Evolutionary conservation across 2,888 invertebrate genomes (phyloP).

Genomic region (Drosophila borealis): DNA sequence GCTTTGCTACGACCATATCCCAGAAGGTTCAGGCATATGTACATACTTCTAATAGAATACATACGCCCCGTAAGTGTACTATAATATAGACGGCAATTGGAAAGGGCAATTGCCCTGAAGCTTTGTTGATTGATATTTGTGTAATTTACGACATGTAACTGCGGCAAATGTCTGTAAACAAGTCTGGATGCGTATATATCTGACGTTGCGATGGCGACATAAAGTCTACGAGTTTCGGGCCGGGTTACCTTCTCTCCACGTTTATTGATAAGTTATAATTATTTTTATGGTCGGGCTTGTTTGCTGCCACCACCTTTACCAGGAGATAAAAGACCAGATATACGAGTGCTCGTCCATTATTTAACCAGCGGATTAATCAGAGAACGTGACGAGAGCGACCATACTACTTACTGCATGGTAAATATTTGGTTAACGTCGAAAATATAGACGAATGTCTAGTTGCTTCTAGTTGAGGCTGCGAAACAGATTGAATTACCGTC

Average conservation of each 20-base stretch:
- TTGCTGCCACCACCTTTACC: conserved; percentile 62
- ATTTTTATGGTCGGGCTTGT: conserved; percentile 67
- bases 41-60: neutral
- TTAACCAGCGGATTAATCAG: conserved; percentile 31
- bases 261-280: conserved; percentile 77
- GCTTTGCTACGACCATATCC: neutral
- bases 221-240: conserved; percentile 57
- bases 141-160: conserved; percentile 68
- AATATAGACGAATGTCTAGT: neutral
- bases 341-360: conserved; percentile 21
- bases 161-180: conserved; percentile 47
- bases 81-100: neutral
- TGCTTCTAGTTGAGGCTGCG: neutral
- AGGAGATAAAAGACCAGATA: conserved; percentile 50
- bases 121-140: conserved; percentile 59
- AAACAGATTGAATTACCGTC: neutral
- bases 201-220: conserved; percentile 59
- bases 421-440: conserved; percentile 7
- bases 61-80: no score
- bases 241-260: conserved; percentile 27
- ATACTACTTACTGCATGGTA: conserved; percentile 3
- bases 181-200: conserved; percentile 20
- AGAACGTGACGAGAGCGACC: conserved; percentile 5
- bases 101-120: conserved; percentile 32
- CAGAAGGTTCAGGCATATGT: neutral